A percentile compares a stretch with the other conserved stretches of the same genome.
These are phyloP conservation scores for Eumacrocentrus americanus DNA, from an alignment of 2,888 invertebrate genomes.

Conservation along the genomic window DNA sequence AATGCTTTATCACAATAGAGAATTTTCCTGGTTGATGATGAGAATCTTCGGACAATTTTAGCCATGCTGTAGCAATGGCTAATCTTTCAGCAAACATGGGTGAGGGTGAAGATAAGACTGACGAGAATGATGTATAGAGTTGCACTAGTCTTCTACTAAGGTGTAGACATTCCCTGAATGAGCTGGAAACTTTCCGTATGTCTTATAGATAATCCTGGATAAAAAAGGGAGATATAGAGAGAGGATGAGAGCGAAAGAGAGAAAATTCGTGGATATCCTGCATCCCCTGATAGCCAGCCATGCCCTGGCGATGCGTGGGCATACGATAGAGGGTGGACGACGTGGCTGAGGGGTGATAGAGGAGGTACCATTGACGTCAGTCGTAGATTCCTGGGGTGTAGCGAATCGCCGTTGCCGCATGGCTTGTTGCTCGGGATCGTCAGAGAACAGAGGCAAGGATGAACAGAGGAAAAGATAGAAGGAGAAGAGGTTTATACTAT, in stretches of 20 bases:
- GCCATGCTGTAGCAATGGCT: too few species aligned
- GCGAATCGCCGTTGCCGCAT: slow-evolving; percentile 21
- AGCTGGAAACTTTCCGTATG: not conserved
- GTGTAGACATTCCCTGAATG: not conserved
- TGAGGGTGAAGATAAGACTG: not conserved
- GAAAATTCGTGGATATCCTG: not conserved
- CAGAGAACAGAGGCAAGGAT: too few species aligned
- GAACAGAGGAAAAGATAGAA: too few species aligned
- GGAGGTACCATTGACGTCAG: slow-evolving; percentile 37
- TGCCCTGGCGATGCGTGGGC: slow-evolving; percentile 3
- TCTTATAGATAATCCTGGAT: not conserved
- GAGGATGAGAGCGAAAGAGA: not conserved
- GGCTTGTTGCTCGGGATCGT: slow-evolving; percentile 30
- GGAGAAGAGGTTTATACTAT: too few species aligned
- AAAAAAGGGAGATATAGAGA: not conserved
- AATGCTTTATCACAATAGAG: too few species aligned
- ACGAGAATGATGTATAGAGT: not conserved
- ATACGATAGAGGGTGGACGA: slow-evolving; percentile 7
- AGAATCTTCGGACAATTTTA: too few species aligned
- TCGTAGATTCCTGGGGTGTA: slow-evolving; percentile 8
- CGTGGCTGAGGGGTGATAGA: slow-evolving; percentile 8
- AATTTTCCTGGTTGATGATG: too few species aligned
- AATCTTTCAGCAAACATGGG: too few species aligned
- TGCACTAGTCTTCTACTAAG: too few species aligned
- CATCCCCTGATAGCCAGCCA: not conserved